phyloP scores from a whole-genome alignment of 2,113 vertebrate species.

The Myotis yumanensis region DNA sequence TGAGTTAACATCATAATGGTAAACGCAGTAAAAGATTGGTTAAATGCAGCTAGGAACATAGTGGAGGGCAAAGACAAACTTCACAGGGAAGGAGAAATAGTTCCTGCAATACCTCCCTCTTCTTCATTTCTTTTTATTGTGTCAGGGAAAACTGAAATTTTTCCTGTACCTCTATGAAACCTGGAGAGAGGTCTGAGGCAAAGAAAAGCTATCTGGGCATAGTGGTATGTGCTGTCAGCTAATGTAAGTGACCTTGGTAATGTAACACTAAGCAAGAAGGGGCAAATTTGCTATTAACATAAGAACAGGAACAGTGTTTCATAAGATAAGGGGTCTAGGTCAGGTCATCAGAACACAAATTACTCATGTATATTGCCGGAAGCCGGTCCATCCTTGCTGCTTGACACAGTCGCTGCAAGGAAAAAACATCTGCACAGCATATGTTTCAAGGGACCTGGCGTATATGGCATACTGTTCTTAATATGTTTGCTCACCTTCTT shows the following conservation, averaged over 20 bases:
- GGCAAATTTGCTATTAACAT: neutral
- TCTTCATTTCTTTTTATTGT: neutral
- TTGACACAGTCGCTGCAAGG: too few species aligned
- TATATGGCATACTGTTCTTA: too few species aligned
- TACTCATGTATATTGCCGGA: neutral
- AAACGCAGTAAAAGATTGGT: neutral
- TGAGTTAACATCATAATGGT: neutral
- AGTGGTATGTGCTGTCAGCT: neutral
- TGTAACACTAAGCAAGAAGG: neutral
- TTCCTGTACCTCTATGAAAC: neutral
- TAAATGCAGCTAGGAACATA: neutral
- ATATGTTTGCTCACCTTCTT: too few species aligned
- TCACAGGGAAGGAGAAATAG: neutral
- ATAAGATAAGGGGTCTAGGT: neutral
- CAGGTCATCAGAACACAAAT: conserved; percentile 3
- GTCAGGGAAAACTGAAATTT: neutral
- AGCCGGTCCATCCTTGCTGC: too few species aligned
- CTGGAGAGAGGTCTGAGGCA: neutral
- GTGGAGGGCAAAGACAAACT: neutral
- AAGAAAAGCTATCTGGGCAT: neutral
- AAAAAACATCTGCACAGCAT: too few species aligned
- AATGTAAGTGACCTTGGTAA: neutral
- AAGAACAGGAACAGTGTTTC: neutral
- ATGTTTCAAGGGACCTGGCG: too few species aligned
- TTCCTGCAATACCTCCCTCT: neutral